Base-by-base conservation (phyloP, 2,113 vertebrate species). In the Lophura nycthemera region DNA sequence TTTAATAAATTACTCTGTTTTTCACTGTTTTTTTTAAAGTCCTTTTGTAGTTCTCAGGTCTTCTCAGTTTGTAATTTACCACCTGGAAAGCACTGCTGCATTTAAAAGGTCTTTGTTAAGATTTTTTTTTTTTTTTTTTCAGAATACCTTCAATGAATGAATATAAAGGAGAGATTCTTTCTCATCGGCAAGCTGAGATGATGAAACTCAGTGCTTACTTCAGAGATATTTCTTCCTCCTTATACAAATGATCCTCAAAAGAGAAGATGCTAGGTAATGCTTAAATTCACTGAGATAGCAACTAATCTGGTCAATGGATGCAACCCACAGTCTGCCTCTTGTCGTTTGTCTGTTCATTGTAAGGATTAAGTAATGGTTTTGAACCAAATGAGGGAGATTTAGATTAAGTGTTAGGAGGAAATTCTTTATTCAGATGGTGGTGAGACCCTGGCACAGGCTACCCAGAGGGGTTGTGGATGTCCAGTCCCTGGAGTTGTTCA, bases 271-370 rank as follows among this genome's bases (percentile, higher is more conserved):
- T 60, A 27, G 30, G 24, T 75, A 56, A 60, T 0, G 64, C n/a
- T 74, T 29, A 30, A 60, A 43, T 61, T 85, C 64, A 72, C 16
- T 6, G 7, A n/a, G 36, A 32, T 30, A 67, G 24, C 42, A 59
- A 52, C 70, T 72, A 36, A 79, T 79, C 19, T 47, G 32, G 29
- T 32, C 27, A 24, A 13, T 0, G 21, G 38, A 29, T 10, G 27
- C 4, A 59, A 56, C 6, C 10, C 2, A 0, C 5, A 45, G 29
- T 5, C 6, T 27, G 40, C 40, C 17, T 54, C 29, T 29, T 0
- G 0, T 74, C 61, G 11, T 38, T 67, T 5, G 1, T 56, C 19
- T 57, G 22, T n/a, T 29, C 50, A 7, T 12, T 56, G 24, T 13
- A 29, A 85, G 72, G 32, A 75, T 36, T 32, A 69, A 75, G 19